phyloP scores from a whole-genome alignment of 2,888 invertebrate species.

The Rhingia campestris region DNA sequence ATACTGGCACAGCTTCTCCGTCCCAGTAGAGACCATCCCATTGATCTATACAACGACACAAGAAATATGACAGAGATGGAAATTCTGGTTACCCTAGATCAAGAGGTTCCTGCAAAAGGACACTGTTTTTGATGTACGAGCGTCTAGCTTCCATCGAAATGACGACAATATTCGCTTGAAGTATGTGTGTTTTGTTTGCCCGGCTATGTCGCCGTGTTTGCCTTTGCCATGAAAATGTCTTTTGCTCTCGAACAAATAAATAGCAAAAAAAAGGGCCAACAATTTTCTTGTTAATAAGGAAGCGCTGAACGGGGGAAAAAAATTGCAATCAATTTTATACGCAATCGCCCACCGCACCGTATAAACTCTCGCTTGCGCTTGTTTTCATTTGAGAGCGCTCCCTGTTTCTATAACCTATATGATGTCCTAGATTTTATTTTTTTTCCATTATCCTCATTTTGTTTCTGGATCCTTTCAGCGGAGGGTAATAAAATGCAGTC shows the following conservation, averaged over 20 bases:
- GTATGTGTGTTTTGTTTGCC: not conserved
- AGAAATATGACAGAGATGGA: constrained; percentile 69
- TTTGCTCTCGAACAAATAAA: constrained; percentile 48
- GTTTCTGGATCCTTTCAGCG: constrained; percentile 65
- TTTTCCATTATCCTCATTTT: constrained; percentile 66
- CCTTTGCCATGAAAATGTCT: constrained; percentile 35
- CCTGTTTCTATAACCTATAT: constrained; percentile 63
- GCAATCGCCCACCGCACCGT: constrained; percentile 30
- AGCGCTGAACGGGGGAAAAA: constrained; percentile 51
- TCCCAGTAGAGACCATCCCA: constrained; percentile 9
- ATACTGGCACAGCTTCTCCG: not conserved
- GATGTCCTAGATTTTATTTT: constrained; percentile 71
- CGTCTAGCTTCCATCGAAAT: constrained; percentile 10
- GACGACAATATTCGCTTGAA: constrained; percentile 23
- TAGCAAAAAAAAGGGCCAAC: constrained; percentile 36
- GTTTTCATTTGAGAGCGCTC: not conserved
- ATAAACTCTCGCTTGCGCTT: constrained; percentile 12
- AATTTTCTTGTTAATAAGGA: constrained; percentile 73
- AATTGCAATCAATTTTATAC: constrained; percentile 69
- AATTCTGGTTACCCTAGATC: constrained; percentile 64
- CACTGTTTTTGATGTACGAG: constrained; percentile 48
- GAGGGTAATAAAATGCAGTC: constrained; percentile 71
- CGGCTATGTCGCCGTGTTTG: not conserved
- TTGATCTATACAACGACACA: constrained; percentile 44
- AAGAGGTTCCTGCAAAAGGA: constrained; percentile 54